Conservation (phyloP, 2,797 vertebrate genomes). For the Liparis tanakae region DNA sequence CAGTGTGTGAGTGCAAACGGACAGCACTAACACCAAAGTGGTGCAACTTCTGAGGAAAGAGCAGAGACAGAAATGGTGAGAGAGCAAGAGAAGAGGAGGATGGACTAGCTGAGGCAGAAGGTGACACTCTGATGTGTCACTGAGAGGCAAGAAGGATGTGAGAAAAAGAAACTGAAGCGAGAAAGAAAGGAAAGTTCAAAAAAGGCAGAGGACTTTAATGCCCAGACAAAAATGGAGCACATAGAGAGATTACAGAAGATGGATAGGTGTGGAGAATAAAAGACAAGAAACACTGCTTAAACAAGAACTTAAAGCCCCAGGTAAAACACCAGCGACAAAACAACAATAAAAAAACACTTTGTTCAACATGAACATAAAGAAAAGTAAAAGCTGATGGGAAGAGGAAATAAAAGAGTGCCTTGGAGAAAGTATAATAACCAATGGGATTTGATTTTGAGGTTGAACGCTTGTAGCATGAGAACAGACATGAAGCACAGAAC, state of each 20-base stretch:
- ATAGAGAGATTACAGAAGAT: conserved; percentile 22
- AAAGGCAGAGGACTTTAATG: conserved; percentile 9
- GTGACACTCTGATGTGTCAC: conserved; percentile 31
- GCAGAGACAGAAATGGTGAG: conserved; percentile 25
- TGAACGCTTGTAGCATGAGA: conserved; percentile 21
- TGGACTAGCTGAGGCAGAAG: conserved; percentile 35
- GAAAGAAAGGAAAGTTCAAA: conserved; percentile 11
- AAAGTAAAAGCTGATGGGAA: conserved; percentile 29
- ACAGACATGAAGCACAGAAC: conserved; percentile 28
- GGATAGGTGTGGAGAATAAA: conserved; percentile 24
- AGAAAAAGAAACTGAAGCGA: conserved; percentile 11
- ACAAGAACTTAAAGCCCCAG: conserved; percentile 1
- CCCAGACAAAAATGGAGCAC: conserved; percentile 19
- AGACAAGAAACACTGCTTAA: conserved; percentile 17
- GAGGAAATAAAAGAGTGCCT: conserved; percentile 35
- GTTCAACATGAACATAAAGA: conserved; percentile 10
- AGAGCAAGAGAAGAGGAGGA: conserved; percentile 25
- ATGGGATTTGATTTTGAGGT: conserved; percentile 39
- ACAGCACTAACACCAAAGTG: conserved; percentile 54
- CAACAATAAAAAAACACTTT: not conserved
- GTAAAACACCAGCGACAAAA: conserved; percentile 1
- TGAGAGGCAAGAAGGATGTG: conserved; percentile 20
- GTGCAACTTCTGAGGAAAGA: conserved; percentile 49
- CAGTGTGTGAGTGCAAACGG: conserved; percentile 34
- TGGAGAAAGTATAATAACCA: conserved; percentile 44